A percentile compares a stretch with the other conserved stretches of the same genome.
These are phyloP conservation scores for Aplysia californica DNA, from an alignment of 1,140 invertebrate species.

Conservation along the genomic window DNA sequence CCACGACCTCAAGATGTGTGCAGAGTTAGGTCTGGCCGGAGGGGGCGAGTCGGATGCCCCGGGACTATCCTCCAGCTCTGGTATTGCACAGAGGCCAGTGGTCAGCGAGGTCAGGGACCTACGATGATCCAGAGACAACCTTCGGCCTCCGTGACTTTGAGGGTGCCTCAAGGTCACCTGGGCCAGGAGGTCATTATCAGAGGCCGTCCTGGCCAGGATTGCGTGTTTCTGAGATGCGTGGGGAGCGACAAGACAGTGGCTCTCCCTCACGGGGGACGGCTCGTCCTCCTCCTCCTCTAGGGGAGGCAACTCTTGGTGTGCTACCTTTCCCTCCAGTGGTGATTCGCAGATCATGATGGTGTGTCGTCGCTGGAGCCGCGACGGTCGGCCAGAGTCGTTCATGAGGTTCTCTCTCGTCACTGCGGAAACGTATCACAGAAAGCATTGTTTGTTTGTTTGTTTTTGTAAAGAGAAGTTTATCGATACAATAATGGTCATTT, in stretches of 20 bases:
- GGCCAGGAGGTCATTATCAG: conserved; percentile 4
- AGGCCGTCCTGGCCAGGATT: conserved; percentile 1
- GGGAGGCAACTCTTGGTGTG: conserved; percentile 31
- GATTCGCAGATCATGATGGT: conserved; percentile 67
- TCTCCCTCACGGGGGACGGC: conserved; percentile 17
- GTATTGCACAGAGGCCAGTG: conserved; percentile 28
- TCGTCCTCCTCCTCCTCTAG: conserved; percentile 37
- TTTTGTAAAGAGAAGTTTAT: too few species aligned
- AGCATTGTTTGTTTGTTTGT: too few species aligned
- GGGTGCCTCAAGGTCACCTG: conserved; percentile 1
- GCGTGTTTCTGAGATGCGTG: not conserved
- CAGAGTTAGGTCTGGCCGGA: not conserved
- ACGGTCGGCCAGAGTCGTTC: conserved; percentile 22
- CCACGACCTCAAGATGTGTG: not conserved
- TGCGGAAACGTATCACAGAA: conserved; percentile 2
- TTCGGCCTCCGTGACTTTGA: not conserved
- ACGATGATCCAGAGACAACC: conserved; percentile 24
- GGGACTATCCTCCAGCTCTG: conserved; percentile 30
- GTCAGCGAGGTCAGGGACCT: conserved; percentile 32
- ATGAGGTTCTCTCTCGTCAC: conserved; percentile 30
- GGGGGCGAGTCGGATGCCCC: not conserved
- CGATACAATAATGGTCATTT: too few species aligned
- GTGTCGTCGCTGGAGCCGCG: conserved; percentile 58
- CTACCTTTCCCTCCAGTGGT: conserved; percentile 42
- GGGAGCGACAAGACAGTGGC: not conserved